These are phyloP conservation scores for Spilogale gracilis DNA, from an alignment of 2,113 vertebrate genomes.

Conservation along the genomic window DNA sequence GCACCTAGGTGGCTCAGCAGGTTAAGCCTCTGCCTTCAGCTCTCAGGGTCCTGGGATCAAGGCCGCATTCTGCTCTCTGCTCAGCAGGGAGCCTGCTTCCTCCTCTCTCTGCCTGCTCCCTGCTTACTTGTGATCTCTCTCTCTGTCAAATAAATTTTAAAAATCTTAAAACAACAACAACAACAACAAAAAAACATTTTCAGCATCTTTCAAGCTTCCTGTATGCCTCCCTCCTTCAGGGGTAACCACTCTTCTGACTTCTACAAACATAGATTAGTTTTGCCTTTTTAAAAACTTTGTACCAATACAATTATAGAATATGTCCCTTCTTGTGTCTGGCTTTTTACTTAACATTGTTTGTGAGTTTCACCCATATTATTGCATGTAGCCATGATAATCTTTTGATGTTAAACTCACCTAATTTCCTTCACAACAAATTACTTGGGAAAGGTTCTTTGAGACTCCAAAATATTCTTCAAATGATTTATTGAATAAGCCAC, in stretches of 20 bases:
- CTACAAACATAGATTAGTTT: neutral
- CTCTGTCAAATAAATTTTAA: too few species aligned
- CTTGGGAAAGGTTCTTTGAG: neutral
- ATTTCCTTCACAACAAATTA: slow-evolving; percentile 2
- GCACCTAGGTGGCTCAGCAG: too few species aligned
- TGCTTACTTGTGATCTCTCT: too few species aligned
- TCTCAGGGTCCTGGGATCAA: too few species aligned
- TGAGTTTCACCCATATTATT: neutral
- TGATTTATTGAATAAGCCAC: slow-evolving; percentile 20
- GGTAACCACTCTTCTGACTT: neutral
- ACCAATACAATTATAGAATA: neutral
- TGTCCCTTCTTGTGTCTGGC: neutral
- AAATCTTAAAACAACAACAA: too few species aligned
- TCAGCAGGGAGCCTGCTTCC: too few species aligned
- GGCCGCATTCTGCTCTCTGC: too few species aligned
- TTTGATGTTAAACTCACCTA: slow-evolving; percentile 33
- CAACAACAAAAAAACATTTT: neutral
- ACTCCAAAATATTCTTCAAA: slow-evolving; percentile 1
- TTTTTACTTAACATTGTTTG: slow-evolving; percentile 28
- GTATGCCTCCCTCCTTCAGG: neutral
- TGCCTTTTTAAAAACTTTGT: slow-evolving; percentile 1
- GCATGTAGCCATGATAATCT: neutral
- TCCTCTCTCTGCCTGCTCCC: too few species aligned
- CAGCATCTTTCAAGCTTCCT: neutral
- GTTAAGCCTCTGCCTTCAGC: too few species aligned